Evolutionary conservation across 2,888 invertebrate genomes (phyloP).

Genomic region (Seira musarum): DNA sequence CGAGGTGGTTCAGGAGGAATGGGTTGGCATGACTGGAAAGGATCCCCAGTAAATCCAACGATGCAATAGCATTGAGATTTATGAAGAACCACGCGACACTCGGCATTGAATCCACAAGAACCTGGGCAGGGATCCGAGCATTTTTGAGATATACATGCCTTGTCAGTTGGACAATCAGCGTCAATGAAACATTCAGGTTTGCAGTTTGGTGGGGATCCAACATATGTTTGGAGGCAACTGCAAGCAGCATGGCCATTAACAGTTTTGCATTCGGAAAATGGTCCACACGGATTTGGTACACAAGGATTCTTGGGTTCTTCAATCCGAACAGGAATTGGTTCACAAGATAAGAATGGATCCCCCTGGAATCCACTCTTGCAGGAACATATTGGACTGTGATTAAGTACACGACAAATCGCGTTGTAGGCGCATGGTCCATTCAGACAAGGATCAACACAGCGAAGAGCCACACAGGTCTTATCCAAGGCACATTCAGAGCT

Average conservation of each 20-base stretch:
- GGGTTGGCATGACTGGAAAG: slow-evolving; percentile 73
- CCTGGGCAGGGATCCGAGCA: slow-evolving; percentile 78
- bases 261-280: slow-evolving; percentile 79
- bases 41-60: slow-evolving; percentile 75
- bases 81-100: slow-evolving; percentile 88
- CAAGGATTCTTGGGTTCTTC: slow-evolving; percentile 69
- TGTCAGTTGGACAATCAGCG: slow-evolving; percentile 79
- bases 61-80: slow-evolving; percentile 79
- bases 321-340: slow-evolving; percentile 39
- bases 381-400: slow-evolving; percentile 86
- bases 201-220: slow-evolving; percentile 77
- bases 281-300: slow-evolving; percentile 72
- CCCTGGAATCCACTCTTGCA: slow-evolving; percentile 73
- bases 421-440: slow-evolving; percentile 83
- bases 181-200: slow-evolving; percentile 70
- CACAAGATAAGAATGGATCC: slow-evolving; percentile 54
- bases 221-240: slow-evolving; percentile 77
- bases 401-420: slow-evolving; percentile 84
- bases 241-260: slow-evolving; percentile 79
- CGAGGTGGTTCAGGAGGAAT: slow-evolving; percentile 62
- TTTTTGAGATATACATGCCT: slow-evolving; percentile 81
- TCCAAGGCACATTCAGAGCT: slow-evolving; percentile 80
- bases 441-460: slow-evolving; percentile 88
- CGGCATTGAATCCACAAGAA: slow-evolving; percentile 86
- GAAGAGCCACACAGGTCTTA: slow-evolving; percentile 87